Evolutionary conservation across 1,140 invertebrate species (phyloP).

Genomic region (Cydia amplana): DNA sequence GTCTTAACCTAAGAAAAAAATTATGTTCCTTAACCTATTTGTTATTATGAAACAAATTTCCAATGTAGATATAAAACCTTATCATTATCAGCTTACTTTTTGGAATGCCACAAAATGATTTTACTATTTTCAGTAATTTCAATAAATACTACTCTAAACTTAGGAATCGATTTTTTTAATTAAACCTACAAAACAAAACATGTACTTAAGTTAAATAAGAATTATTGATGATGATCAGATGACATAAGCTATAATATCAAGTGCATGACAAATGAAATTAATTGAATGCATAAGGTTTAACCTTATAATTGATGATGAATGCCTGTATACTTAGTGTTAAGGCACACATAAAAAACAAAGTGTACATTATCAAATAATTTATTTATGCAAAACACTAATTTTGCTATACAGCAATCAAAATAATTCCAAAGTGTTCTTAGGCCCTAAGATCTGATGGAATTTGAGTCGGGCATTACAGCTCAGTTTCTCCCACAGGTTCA

Average conservation of each 20-base stretch:
- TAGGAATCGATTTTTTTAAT: background rate
- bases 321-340: conserved; percentile 6
- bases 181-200: conserved; percentile 8
- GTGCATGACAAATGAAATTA: background rate
- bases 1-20: background rate
- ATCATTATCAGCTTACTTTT: background rate
- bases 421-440: conserved; percentile 42
- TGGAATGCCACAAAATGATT: conserved; percentile 12
- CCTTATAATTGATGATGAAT: conserved; percentile 1
- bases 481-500: conserved; percentile 47
- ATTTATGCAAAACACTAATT: conserved; percentile 23
- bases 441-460: conserved; percentile 37
- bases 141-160: background rate
- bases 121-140: conserved; percentile 13
- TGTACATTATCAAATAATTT: conserved; percentile 29
- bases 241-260: background rate
- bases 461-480: conserved; percentile 49
- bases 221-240: background rate
- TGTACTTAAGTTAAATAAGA: background rate
- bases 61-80: background rate
- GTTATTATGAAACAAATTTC: background rate
- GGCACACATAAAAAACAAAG: conserved; percentile 24
- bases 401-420: conserved; percentile 34
- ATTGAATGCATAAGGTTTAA: background rate
- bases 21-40: background rate